phyloP scores from a whole-genome alignment of 2,888 invertebrate species.

The Tinea trinotella region DNA sequence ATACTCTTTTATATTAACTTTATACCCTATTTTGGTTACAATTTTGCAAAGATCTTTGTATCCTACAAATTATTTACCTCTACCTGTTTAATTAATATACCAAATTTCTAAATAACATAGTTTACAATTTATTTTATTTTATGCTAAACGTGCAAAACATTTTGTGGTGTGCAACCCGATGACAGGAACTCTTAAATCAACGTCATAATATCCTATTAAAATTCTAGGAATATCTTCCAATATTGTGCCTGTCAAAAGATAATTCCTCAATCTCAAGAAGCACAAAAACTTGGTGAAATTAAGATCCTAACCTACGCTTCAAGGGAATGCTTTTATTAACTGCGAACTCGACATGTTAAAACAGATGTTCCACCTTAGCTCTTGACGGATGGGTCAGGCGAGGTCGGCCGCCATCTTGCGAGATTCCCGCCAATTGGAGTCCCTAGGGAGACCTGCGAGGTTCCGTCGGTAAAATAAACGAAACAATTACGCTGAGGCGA shows the following conservation, averaged over 20 bases:
- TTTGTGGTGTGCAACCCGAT: conserved; percentile 6
- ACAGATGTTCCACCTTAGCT: conserved; percentile 64
- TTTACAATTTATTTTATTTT: too few species aligned
- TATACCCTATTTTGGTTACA: conserved; percentile 27
- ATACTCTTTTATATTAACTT: conserved; percentile 44
- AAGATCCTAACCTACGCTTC: conserved; percentile 1
- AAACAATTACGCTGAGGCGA: conserved; percentile 55
- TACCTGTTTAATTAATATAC: too few species aligned
- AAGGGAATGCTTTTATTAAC: conserved; percentile 50
- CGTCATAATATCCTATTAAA: conserved; percentile 19
- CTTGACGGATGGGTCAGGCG: conserved; percentile 65
- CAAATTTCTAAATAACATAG: too few species aligned
- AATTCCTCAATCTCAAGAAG: conserved; percentile 3
- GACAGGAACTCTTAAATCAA: conserved; percentile 23
- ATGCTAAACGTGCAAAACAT: neutral
- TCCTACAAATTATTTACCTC: neutral
- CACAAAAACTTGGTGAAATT: conserved; percentile 18
- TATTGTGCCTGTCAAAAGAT: conserved; percentile 15
- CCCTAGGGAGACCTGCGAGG: conserved; percentile 39
- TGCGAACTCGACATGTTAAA: conserved; percentile 58
- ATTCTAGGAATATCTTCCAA: conserved; percentile 15
- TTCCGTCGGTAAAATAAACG: conserved; percentile 47
- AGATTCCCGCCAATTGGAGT: conserved; percentile 50
- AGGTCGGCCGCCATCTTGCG: conserved; percentile 63
- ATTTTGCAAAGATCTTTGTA: conserved; percentile 15